Evolutionary conservation across 2,888 invertebrate species (phyloP).

Genomic region (Ormyrus labotus): DNA sequence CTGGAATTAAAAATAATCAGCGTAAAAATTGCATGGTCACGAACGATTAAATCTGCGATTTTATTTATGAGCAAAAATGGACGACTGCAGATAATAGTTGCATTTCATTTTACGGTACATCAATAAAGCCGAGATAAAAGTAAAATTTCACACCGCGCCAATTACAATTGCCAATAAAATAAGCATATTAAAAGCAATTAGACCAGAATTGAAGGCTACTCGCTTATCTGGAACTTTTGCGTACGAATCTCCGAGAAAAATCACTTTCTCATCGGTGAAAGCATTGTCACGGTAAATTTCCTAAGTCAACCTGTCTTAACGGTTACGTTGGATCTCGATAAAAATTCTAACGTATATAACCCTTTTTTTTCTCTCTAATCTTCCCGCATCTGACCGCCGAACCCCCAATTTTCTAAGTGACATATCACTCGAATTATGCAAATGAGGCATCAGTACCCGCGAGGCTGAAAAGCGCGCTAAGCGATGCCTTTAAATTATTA

Average conservation of each 20-base stretch:
- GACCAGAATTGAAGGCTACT: background rate
- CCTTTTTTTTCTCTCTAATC: too few species aligned
- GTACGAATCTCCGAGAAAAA: slow-evolving; percentile 20
- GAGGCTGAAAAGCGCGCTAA: too few species aligned
- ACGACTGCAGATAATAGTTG: too few species aligned
- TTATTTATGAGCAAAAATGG: too few species aligned
- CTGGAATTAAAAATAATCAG: too few species aligned
- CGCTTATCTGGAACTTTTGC: slow-evolving; percentile 5
- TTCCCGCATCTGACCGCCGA: too few species aligned
- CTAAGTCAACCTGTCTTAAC: background rate
- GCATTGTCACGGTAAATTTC: slow-evolving; percentile 50
- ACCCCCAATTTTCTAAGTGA: too few species aligned
- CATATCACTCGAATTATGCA: too few species aligned
- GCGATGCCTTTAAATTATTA: background rate
- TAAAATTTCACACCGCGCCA: slow-evolving; percentile 10
- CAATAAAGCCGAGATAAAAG: background rate
- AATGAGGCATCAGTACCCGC: too few species aligned
- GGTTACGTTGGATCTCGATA: slow-evolving; percentile 4
- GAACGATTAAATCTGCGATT: too few species aligned
- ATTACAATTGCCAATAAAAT: background rate
- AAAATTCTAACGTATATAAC: background rate
- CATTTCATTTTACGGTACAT: too few species aligned
- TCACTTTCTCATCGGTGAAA: slow-evolving; percentile 50
- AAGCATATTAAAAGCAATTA: background rate
- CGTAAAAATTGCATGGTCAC: too few species aligned